Evolutionary conservation across 1,140 invertebrate genomes (phyloP), one percentile per base, ranked within the genome.

Genomic region (Helicoverpa zea): DNA sequence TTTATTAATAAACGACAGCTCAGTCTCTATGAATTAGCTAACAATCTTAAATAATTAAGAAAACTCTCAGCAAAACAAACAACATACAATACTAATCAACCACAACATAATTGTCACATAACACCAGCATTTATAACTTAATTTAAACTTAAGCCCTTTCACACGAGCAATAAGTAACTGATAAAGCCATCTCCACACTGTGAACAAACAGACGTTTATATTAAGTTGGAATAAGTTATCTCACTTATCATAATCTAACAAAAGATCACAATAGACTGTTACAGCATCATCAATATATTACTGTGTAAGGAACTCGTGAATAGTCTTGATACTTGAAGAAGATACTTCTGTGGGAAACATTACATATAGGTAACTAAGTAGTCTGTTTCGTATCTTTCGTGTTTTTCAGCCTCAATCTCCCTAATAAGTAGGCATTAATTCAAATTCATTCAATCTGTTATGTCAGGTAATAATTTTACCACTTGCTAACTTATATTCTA

Each of bases 181-280:
- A 70, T 59, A 63, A 80, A 80, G 68, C 68, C 78, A 63, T 51
- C 54, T 80, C 78, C 78, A 73, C 66, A 23, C n/a, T 30, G 10
- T 54, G 68, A 49, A 52, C 83, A 64, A 77, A 84, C 88, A 89
- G 80, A 86, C 91, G 89, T 92, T 91, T 92, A 91, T 93, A 94
- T 94, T 93, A 93, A 93, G 81, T 83, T 84, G 86, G 90, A 93
- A 92, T 93, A 93, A 93, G 89, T 92, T 94, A 94, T 93, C 91
- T 92, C 88, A 84, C 84, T 92, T 93, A 94, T 94, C 92, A 94
- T 91, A 94, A 94, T 94, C 93, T 91, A 91, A 93, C 92, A 92
- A 91, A 91, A 89, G 91, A 94, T 94, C 92, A 93, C 91, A 93
- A 93, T 93, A 90, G 89, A 85, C 85, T 90, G 88, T 91, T 91